Evolutionary conservation across 1,140 invertebrate genomes (phyloP).

Genomic region (Orussus abietinus): DNA sequence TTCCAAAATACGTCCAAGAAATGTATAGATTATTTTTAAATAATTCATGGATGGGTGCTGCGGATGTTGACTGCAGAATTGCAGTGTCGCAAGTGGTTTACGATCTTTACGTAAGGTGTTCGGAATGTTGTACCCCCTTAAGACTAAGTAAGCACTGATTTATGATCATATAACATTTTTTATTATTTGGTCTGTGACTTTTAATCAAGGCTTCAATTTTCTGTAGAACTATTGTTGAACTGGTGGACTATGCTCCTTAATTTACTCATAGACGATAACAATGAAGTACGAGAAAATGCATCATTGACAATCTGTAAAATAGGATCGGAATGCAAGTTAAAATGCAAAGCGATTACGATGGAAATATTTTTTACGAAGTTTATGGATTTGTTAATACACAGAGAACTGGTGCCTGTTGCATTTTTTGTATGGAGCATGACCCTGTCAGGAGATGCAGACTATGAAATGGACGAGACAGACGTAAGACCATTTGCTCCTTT

Average conservation of each 20-base stretch:
- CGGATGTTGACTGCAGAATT: conserved; percentile 25
- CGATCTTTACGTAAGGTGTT: conserved; percentile 26
- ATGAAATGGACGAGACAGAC: conserved; percentile 43
- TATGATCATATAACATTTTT: too few relatives aligned
- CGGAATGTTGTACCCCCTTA: too few relatives aligned
- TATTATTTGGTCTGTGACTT: too few relatives aligned
- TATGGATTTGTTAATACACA: conserved; percentile 9
- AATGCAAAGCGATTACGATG: conserved; percentile 20
- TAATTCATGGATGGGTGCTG: conserved; percentile 28
- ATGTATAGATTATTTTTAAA: conserved; percentile 32
- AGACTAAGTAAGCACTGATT: too few relatives aligned
- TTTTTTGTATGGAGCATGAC: conserved; percentile 36
- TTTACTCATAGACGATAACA: conserved; percentile 37
- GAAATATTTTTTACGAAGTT: conserved; percentile 32
- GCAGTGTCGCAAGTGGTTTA: conserved; percentile 30
- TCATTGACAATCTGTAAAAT: conserved; percentile 21
- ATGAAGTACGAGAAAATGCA: conserved; percentile 27
- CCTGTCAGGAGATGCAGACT: conserved; percentile 25
- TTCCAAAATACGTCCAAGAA: conserved; percentile 10
- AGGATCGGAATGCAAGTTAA: conserved; percentile 9
- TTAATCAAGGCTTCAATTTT: too few relatives aligned
- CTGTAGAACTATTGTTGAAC: conserved; percentile 22
- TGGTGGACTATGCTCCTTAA: conserved; percentile 43
- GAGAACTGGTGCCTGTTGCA: conserved; percentile 17
- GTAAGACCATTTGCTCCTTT: conserved; percentile 21